phyloP scores from a whole-genome alignment of 2,113 vertebrate species.

The Ageneiosus marmoratus region DNA sequence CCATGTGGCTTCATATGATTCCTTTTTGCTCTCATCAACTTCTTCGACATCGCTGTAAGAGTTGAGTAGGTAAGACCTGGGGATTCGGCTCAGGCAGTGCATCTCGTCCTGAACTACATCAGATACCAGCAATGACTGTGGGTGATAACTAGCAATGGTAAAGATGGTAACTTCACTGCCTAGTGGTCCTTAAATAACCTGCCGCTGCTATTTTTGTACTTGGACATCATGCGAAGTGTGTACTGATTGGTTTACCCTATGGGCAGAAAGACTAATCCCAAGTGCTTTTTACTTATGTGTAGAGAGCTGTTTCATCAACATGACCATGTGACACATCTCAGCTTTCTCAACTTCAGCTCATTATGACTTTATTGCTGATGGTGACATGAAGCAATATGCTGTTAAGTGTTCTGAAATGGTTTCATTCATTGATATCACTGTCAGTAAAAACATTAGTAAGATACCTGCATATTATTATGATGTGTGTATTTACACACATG shows the following conservation, averaged over 20 bases:
- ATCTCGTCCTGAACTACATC: slow-evolving; percentile 48
- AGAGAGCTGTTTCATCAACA: slow-evolving; percentile 4
- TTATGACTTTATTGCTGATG: slow-evolving; percentile 12
- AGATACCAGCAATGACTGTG: not conserved
- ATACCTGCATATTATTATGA: not conserved
- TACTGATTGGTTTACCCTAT: slow-evolving; percentile 49
- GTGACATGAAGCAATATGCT: not conserved
- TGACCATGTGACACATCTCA: slow-evolving; percentile 7
- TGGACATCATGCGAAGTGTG: slow-evolving; percentile 45
- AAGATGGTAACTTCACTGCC: not conserved
- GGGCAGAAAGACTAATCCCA: slow-evolving; percentile 37
- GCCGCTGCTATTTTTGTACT: slow-evolving; percentile 53
- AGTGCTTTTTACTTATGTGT: slow-evolving; percentile 12
- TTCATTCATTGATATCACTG: not conserved
- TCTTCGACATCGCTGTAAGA: slow-evolving; percentile 68
- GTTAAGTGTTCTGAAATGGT: not conserved
- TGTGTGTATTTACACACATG: not conserved
- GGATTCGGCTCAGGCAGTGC: slow-evolving; percentile 65
- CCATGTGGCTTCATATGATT: slow-evolving; percentile 67
- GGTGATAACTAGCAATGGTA: slow-evolving; percentile 23
- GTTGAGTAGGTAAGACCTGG: slow-evolving; percentile 64
- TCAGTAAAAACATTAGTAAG: not conserved
- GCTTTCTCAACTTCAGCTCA: slow-evolving; percentile 21
- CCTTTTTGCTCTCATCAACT: slow-evolving; percentile 61
- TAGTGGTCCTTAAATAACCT: slow-evolving; percentile 49